Evolutionary conservation across 2,888 invertebrate genomes (phyloP).

Genomic region (Aquatica leii): DNA sequence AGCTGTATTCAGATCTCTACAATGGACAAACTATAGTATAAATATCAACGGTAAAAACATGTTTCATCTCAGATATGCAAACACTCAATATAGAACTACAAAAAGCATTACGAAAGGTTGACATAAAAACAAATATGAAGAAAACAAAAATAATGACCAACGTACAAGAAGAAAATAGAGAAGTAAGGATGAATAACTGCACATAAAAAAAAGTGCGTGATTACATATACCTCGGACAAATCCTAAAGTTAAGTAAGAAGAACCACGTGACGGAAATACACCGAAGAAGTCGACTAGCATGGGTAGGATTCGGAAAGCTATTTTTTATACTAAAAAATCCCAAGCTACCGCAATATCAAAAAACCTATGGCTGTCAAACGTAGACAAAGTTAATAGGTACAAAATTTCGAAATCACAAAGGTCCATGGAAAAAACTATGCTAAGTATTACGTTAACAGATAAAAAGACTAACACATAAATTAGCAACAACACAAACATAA

Average conservation of each 20-base stretch:
- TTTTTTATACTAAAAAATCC: conserved; percentile 9
- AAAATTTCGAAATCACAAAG: no score
- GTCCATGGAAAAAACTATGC: no score
- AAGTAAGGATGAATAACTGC: not conserved
- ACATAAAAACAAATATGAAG: not conserved
- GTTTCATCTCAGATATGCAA: conserved; percentile 18
- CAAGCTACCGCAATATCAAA: conserved; percentile 22
- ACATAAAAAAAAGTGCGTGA: conserved; percentile 12
- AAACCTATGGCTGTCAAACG: conserved; percentile 14
- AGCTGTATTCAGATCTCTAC: conserved; percentile 13
- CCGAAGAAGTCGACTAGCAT: conserved; percentile 13
- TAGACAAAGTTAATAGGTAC: not conserved
- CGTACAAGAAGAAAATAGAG: conserved; percentile 8
- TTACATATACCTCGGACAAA: not conserved
- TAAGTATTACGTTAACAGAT: not conserved
- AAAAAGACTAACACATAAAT: not conserved
- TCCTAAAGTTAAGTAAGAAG: conserved; percentile 22
- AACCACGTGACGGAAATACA: conserved; percentile 18
- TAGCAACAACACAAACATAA: not conserved
- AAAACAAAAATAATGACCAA: conserved; percentile 10
- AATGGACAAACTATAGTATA: conserved; percentile 14
- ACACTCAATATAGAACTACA: not conserved
- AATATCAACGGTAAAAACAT: conserved; percentile 15
- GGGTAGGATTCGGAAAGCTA: conserved; percentile 38
- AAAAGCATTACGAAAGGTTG: not conserved